Evolutionary conservation across 2,797 vertebrate species (phyloP).

Genomic region (Enteromius anoplus): DNA sequence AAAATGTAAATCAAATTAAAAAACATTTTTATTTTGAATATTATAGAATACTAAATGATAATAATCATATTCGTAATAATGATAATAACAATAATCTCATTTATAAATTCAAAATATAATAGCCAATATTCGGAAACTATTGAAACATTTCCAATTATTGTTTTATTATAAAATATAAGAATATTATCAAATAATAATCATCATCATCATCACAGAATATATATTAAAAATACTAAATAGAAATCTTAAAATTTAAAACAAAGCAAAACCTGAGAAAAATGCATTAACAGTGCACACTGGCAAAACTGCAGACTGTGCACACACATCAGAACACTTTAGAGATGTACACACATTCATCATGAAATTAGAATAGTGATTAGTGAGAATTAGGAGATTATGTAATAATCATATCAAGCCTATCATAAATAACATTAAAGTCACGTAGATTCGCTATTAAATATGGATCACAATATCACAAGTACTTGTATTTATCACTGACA

Average conservation of each 20-base stretch:
- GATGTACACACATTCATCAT: background rate
- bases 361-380: background rate
- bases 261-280: background rate
- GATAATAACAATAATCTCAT: background rate
- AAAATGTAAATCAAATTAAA: background rate
- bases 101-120: background rate
- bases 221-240: background rate
- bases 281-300: background rate
- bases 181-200: background rate
- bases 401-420: background rate
- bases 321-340: background rate
- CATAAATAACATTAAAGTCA: background rate
- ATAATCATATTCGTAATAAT: background rate
- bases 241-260: background rate
- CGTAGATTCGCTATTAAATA: background rate
- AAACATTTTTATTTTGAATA: background rate
- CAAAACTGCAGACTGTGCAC: background rate
- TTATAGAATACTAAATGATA: background rate
- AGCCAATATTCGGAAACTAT: background rate
- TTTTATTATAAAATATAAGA: background rate
- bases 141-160: conserved; percentile 5
- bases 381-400: background rate
- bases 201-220: background rate
- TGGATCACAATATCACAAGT: background rate
- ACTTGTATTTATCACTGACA: background rate